These are phyloP conservation scores for Phaedon cochleariae DNA, from an alignment of 2,888 invertebrate genomes.

Conservation along the genomic window DNA sequence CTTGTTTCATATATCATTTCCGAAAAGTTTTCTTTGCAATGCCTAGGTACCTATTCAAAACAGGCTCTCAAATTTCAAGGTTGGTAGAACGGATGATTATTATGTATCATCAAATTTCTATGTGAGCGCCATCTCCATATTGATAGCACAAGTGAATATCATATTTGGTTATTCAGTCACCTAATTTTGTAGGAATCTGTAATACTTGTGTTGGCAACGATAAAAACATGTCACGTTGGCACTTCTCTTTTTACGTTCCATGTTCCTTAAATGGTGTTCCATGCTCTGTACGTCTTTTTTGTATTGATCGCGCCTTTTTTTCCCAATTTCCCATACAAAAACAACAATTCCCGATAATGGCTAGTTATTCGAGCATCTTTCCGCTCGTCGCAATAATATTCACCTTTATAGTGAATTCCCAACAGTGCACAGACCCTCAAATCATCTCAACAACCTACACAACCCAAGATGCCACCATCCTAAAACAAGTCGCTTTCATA, in stretches of 20 bases:
- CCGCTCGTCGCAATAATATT: not conserved
- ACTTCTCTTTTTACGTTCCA: not conserved
- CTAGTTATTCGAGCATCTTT: not conserved
- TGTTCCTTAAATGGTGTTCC: too few relatives aligned
- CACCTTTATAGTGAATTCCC: slow-evolving; percentile 7
- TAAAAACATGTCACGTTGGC: not conserved
- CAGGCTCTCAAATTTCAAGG: too few relatives aligned
- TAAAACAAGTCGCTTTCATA: slow-evolving; percentile 87
- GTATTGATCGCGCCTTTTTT: slow-evolving; percentile 11
- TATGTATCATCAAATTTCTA: too few relatives aligned
- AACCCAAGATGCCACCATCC: slow-evolving; percentile 87
- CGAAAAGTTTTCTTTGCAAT: too few relatives aligned
- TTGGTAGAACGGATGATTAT: too few relatives aligned
- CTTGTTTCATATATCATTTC: too few relatives aligned
- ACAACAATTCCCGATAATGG: not conserved
- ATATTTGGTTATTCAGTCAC: too few relatives aligned
- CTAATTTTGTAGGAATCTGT: too few relatives aligned
- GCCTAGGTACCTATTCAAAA: too few relatives aligned
- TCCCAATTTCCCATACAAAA: not conserved
- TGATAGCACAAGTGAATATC: too few relatives aligned
- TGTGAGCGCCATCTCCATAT: too few relatives aligned
- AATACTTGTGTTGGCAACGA: too few relatives aligned
- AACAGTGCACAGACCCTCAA: slow-evolving; percentile 64
- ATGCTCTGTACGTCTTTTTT: not conserved
- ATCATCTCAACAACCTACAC: slow-evolving; percentile 80